A percentile compares a stretch with the other conserved stretches of the same genome.
Evolutionary conservation across 2,888 invertebrate species (phyloP).

Genomic region (Xestia xanthographa): DNA sequence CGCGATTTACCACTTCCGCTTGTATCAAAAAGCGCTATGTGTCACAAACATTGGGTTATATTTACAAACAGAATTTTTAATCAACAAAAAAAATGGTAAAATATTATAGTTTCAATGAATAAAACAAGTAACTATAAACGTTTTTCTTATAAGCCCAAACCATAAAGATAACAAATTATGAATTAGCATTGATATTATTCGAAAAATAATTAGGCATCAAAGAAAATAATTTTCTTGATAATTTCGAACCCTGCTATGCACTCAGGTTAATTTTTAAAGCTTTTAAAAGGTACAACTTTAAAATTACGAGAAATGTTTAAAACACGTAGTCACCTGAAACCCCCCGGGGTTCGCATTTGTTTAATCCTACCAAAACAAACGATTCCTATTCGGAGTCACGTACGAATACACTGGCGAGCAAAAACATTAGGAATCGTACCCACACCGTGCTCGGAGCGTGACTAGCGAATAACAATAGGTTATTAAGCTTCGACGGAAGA

Average conservation of each 20-base stretch:
- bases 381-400: constrained; percentile 50
- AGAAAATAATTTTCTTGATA: not conserved
- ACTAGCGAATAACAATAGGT: constrained; percentile 60
- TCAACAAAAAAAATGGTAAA: too few species aligned
- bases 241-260: not conserved
- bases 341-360: constrained; percentile 4
- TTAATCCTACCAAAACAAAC: constrained; percentile 34
- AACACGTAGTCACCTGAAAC: constrained; percentile 10
- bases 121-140: too few species aligned
- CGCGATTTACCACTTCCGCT: too few species aligned
- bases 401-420: constrained; percentile 28
- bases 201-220: not conserved
- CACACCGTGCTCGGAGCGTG: constrained; percentile 33
- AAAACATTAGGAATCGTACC: constrained; percentile 32
- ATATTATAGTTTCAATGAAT: too few species aligned
- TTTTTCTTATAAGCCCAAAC: too few species aligned
- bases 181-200: not conserved
- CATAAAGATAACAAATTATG: not conserved
- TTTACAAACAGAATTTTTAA: too few species aligned
- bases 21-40: too few species aligned
- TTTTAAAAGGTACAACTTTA: not conserved
- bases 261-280: not conserved
- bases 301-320: constrained; percentile 8
- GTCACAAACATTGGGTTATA: too few species aligned
- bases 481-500: constrained; percentile 44